Conservation (phyloP, 2,113 vertebrate genomes). For the Chaetodon trifascialis region DNA sequence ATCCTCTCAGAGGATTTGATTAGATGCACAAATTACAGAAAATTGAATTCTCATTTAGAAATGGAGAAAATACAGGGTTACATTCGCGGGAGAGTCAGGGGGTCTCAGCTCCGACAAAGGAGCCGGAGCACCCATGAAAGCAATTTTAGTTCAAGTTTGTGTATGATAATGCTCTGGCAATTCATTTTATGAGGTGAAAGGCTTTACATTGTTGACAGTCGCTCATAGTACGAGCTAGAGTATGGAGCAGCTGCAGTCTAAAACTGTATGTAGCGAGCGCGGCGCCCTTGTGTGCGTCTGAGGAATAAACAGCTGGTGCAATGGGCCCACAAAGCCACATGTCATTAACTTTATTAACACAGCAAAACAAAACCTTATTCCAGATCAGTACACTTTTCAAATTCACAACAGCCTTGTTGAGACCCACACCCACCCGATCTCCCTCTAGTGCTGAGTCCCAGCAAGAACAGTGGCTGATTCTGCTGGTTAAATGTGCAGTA, state of each 20-base stretch:
- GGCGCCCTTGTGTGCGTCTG: not conserved
- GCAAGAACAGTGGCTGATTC: not conserved
- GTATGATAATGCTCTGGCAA: conserved; percentile 9
- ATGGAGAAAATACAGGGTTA: not conserved
- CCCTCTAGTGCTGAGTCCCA: not conserved
- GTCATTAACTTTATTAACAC: not conserved
- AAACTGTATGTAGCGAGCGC: not conserved
- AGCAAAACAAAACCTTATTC: not conserved
- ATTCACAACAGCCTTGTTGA: not conserved
- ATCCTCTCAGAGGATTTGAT: conserved; percentile 55
- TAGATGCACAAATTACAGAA: conserved; percentile 55
- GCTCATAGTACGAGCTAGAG: not conserved
- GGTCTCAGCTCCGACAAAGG: not conserved
- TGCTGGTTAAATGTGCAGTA: not conserved
- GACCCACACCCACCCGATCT: not conserved
- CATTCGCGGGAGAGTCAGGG: conserved; percentile 9
- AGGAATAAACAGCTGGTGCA: not conserved
- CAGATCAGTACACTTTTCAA: not conserved
- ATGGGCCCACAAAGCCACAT: not conserved
- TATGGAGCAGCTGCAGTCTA: not conserved
- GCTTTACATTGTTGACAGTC: not conserved
- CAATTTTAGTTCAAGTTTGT: conserved; percentile 1
- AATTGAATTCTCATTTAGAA: conserved; percentile 63
- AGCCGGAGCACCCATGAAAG: conserved; percentile 4
- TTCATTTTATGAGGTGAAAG: conserved; percentile 10